Evolutionary conservation across 2,888 invertebrate species (phyloP).

Genomic region (Euspilapteryx auroguttella): DNA sequence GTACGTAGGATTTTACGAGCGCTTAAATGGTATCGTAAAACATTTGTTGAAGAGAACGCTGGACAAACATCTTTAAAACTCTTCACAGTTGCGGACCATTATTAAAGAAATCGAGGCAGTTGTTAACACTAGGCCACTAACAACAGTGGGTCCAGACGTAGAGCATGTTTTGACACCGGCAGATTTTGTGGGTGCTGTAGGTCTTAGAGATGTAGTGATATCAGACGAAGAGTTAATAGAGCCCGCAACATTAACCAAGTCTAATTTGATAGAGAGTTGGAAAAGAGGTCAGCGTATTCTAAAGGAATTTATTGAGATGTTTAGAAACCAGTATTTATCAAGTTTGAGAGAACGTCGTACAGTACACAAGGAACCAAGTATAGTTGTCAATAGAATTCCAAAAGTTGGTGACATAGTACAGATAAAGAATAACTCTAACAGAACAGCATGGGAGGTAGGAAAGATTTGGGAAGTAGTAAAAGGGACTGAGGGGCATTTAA

Average conservation of each 20-base stretch:
- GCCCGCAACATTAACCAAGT: not conserved
- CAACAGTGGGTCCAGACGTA: slow-evolving; percentile 5
- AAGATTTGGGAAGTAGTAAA: no score
- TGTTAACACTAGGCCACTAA: slow-evolving; percentile 8
- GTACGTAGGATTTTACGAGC: slow-evolving; percentile 8
- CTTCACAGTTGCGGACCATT: slow-evolving; percentile 6
- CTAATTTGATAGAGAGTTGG: slow-evolving; percentile 1
- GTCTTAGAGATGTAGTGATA: not conserved
- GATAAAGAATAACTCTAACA: no score
- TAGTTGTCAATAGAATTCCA: not conserved
- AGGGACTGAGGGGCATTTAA: no score
- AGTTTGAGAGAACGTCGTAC: slow-evolving; percentile 1
- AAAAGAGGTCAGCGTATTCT: slow-evolving; percentile 1
- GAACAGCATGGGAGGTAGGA: no score
- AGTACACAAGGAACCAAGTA: slow-evolving; percentile 1
- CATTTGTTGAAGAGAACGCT: slow-evolving; percentile 7
- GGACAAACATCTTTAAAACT: slow-evolving; percentile 6
- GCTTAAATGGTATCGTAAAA: slow-evolving; percentile 7
- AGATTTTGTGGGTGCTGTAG: slow-evolving; percentile 5
- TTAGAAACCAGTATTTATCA: not conserved
- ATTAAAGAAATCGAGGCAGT: slow-evolving; percentile 8
- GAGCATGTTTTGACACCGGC: slow-evolving; percentile 7
- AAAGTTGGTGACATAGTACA: slow-evolving; percentile 2
- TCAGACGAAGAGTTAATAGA: not conserved
- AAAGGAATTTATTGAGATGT: slow-evolving; percentile 3